phyloP scores from a whole-genome alignment of 1,140 invertebrate genomes.

The Trialeurodes vaporariorum region DNA sequence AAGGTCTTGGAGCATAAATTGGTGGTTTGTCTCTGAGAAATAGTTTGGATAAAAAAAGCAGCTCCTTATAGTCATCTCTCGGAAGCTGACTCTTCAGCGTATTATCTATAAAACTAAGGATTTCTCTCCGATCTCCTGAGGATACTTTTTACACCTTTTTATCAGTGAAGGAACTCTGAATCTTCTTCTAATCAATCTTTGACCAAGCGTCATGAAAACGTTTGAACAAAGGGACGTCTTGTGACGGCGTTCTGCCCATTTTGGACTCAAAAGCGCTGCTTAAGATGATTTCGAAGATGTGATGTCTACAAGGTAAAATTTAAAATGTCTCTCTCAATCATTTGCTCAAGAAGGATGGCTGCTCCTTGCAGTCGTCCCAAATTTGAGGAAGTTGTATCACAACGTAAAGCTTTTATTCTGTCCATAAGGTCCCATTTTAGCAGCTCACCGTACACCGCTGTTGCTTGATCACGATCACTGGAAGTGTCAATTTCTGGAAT shows the following conservation, averaged over 20 bases:
- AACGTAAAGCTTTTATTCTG: constrained; percentile 18
- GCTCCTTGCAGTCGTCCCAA: constrained; percentile 18
- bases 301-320: constrained; percentile 15
- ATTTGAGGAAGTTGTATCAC: constrained; percentile 20
- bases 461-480: constrained; percentile 9
- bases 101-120: not conserved
- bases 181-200: constrained; percentile 13
- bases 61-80: constrained; percentile 14
- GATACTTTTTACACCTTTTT: not conserved
- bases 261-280: constrained; percentile 12
- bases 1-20: constrained; percentile 9
- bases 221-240: constrained; percentile 9
- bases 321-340: constrained; percentile 13
- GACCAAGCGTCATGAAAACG: constrained; percentile 15
- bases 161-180: constrained; percentile 6
- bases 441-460: constrained; percentile 11
- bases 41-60: constrained; percentile 8
- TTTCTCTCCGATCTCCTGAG: not conserved
- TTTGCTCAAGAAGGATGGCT: constrained; percentile 13
- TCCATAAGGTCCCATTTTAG: constrained; percentile 16
- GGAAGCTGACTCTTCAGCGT: constrained; percentile 6
- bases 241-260: constrained; percentile 10
- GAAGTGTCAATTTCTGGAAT: constrained; percentile 9
- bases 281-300: constrained; percentile 14
- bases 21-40: constrained; percentile 15